Conservation (phyloP, 2,888 invertebrate genomes). For the Siphonodentalium dalli region DNA sequence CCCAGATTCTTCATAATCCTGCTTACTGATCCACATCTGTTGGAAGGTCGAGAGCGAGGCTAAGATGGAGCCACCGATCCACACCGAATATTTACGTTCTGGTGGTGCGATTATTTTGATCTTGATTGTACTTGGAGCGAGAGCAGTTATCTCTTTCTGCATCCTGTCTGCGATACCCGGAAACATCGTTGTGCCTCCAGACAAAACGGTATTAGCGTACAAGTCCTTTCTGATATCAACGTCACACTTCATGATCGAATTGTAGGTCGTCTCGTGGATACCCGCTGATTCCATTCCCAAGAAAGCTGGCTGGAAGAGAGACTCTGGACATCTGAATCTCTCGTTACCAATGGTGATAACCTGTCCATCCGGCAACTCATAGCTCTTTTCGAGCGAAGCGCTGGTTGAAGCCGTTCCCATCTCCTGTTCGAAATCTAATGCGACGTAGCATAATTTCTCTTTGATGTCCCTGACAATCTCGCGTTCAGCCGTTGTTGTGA, state of each 20-base stretch:
- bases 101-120: constrained; percentile 37
- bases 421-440: constrained; percentile 91
- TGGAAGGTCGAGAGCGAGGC: constrained; percentile 73
- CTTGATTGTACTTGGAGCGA: constrained; percentile 32
- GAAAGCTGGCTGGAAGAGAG: constrained; percentile 63
- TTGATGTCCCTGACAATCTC: constrained; percentile 96
- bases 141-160: constrained; percentile 30
- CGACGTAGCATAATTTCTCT: constrained; percentile 91
- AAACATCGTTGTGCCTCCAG: constrained; percentile 94
- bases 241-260: constrained; percentile 53
- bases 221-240: constrained; percentile 53
- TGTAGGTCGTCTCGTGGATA: constrained; percentile 35
- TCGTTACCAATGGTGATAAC: constrained; percentile 30
- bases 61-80: constrained; percentile 97
- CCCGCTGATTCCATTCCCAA: constrained; percentile 50
- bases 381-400: constrained; percentile 31
- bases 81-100: constrained; percentile 89
- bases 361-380: constrained; percentile 45
- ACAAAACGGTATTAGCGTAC: constrained; percentile 73
- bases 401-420: constrained; percentile 69
- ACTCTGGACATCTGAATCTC: constrained; percentile 59
- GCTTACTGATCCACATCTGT: constrained; percentile 58
- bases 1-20: constrained; percentile 53
- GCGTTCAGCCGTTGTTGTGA: constrained; percentile 68
- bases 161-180: constrained; percentile 71